Conservation (phyloP, 2,888 invertebrate species). For the Caenorhabditis sp. region DNA sequence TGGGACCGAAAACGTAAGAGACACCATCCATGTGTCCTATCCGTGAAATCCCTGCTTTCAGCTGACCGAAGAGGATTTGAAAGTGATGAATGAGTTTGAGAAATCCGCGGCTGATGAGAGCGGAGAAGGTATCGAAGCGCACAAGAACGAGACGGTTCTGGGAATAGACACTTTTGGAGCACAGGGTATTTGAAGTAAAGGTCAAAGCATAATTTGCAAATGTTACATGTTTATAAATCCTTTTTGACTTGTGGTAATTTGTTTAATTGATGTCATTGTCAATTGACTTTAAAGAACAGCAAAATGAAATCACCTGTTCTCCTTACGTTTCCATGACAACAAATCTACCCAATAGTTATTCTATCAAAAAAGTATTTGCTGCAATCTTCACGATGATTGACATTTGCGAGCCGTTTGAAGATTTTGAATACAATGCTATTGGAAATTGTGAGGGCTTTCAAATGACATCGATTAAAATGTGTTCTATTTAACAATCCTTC, state of each 20-base stretch:
- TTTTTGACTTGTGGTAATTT: background rate
- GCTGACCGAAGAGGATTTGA: conserved; percentile 35
- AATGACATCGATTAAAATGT: too few relatives aligned
- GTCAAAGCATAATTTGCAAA: background rate
- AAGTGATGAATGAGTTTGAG: conserved; percentile 31
- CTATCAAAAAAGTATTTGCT: background rate
- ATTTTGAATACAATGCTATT: conserved; percentile 55
- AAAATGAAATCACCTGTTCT: too few relatives aligned
- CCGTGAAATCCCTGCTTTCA: conserved; percentile 9
- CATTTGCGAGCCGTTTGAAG: conserved; percentile 52
- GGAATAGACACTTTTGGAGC: conserved; percentile 57
- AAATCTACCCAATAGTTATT: background rate
- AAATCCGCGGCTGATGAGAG: conserved; percentile 14
- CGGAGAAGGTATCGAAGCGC: conserved; percentile 13
- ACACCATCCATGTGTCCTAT: background rate
- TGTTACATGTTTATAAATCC: background rate
- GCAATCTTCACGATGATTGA: conserved; percentile 32
- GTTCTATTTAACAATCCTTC: background rate
- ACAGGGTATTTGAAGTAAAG: conserved; percentile 47
- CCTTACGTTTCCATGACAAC: too few relatives aligned
- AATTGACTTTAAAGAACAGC: too few relatives aligned
- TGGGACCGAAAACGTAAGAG: conserved; percentile 25
- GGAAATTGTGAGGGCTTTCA: conserved; percentile 49
- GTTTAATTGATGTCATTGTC: too few relatives aligned
- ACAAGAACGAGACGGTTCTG: conserved; percentile 47